Evolutionary conservation across 2,113 vertebrate species (phyloP).

Genomic region (Lutjanus erythropterus): DNA sequence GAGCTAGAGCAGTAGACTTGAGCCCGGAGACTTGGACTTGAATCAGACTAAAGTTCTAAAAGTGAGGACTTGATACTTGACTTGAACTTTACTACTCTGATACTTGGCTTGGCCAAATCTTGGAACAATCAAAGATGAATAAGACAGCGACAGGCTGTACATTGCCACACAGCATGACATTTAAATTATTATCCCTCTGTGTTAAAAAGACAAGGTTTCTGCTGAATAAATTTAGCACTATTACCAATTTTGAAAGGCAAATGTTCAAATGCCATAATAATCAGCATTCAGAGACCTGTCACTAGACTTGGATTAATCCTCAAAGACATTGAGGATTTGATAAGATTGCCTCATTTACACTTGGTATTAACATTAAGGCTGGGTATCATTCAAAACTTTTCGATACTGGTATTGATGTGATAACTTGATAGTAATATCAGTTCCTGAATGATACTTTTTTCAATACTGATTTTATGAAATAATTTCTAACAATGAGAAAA

Average conservation of each 20-base stretch:
- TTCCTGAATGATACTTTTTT: no score
- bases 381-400: no score
- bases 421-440: no score
- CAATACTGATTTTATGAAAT: no score
- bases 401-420: no score
- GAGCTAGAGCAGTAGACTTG: slow-evolving; percentile 22
- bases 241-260: background rate
- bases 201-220: background rate
- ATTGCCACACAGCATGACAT: no score
- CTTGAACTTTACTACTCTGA: background rate
- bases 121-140: no score
- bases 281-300: background rate
- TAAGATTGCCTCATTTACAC: background rate
- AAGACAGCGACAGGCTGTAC: no score
- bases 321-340: background rate
- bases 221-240: background rate
- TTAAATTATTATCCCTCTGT: background rate
- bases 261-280: background rate
- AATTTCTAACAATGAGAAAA: no score
- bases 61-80: background rate
- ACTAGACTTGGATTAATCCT: background rate
- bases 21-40: no score
- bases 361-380: background rate
- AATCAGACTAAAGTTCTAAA: background rate
- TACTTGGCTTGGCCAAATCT: no score